A percentile compares a stretch with the other conserved stretches of the same genome.
phyloP scores from a whole-genome alignment of 1,140 invertebrate species.

The Lordiphosa mommai region DNA sequence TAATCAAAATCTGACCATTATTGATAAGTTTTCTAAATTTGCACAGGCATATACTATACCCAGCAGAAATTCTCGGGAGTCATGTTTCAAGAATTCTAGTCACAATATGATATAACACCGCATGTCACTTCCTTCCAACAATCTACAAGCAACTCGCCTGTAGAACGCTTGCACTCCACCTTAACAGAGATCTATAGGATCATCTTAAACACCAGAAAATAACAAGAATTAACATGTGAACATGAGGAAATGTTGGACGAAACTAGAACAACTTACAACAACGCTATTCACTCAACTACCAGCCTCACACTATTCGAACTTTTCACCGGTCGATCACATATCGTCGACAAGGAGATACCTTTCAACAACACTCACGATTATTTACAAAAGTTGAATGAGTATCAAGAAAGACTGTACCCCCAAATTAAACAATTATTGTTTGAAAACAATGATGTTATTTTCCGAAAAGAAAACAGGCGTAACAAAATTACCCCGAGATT shows the following conservation, averaged over 20 bases:
- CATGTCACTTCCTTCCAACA: conserved; percentile 4
- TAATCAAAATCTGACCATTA: too few species aligned
- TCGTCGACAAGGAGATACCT: neutral
- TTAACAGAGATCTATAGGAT: conserved; percentile 8
- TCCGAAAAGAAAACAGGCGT: conserved; percentile 1
- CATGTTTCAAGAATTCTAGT: too few species aligned
- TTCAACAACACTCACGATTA: neutral
- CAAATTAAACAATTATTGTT: neutral
- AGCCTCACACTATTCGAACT: neutral
- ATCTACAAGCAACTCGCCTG: neutral
- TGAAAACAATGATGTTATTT: neutral
- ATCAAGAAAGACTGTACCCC: conserved; percentile 2
- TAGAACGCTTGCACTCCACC: neutral
- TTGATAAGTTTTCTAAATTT: too few species aligned
- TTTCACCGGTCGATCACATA: neutral
- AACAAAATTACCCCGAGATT: conserved; percentile 7
- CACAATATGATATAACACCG: too few species aligned
- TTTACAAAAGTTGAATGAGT: too few species aligned
- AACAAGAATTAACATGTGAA: neutral
- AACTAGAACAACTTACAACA: too few species aligned
- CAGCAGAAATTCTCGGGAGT: too few species aligned
- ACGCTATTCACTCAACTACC: too few species aligned
- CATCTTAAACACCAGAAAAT: neutral
- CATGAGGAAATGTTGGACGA: conserved; percentile 7
- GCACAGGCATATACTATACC: too few species aligned